phyloP scores from a whole-genome alignment of 1,140 invertebrate genomes.

The Diorhabda elongata region DNA sequence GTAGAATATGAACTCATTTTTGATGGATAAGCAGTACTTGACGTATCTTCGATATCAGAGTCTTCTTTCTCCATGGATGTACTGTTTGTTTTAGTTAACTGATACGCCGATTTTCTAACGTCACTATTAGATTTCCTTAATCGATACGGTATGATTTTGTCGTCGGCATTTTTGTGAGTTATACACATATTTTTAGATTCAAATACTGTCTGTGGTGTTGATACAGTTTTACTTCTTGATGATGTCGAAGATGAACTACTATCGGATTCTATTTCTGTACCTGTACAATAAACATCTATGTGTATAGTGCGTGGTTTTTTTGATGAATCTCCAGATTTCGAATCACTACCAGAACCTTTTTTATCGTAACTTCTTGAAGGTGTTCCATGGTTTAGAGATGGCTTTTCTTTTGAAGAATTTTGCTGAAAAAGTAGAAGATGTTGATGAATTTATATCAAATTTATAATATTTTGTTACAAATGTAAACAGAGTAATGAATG shows the following conservation, averaged over 20 bases:
- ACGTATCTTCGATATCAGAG: conserved; percentile 55
- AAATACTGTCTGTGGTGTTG: conserved; percentile 62
- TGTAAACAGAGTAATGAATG: too few species aligned
- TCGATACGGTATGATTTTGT: conserved; percentile 48
- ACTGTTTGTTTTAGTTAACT: conserved; percentile 29
- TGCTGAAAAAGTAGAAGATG: too few species aligned
- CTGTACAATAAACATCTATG: conserved; percentile 74
- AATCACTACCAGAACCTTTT: conserved; percentile 25
- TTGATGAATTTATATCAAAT: too few species aligned
- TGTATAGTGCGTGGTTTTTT: conserved; percentile 68
- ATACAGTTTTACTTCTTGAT: conserved; percentile 46
- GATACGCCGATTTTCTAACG: conserved; percentile 3
- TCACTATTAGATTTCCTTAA: conserved; percentile 37
- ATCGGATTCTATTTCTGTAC: conserved; percentile 59
- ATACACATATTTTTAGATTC: conserved; percentile 58
- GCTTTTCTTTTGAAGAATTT: too few species aligned
- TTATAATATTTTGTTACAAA: too few species aligned
- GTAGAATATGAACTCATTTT: conserved; percentile 58
- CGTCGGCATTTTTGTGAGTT: conserved; percentile 53
- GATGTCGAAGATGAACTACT: conserved; percentile 41
- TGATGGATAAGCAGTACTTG: conserved; percentile 60
- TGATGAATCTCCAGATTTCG: conserved; percentile 43
- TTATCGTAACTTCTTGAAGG: not conserved
- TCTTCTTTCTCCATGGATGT: conserved; percentile 40
- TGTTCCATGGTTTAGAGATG: too few species aligned